Base-by-base conservation (phyloP, 1,140 invertebrate species). In the Euwallacea fornicatus region DNA sequence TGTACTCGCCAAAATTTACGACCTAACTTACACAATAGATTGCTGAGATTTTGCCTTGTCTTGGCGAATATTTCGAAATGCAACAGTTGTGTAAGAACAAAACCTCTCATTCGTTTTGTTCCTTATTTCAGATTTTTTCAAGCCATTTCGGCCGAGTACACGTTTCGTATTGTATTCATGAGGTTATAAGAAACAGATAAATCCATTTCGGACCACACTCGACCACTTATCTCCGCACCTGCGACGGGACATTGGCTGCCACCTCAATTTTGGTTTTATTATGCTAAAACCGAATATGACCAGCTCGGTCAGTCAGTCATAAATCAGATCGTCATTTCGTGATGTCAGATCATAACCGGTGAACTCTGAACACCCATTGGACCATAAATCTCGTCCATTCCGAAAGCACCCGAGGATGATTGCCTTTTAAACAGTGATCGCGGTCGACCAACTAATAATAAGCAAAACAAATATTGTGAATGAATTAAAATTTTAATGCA, bases 381-480 rank as follows among this genome's bases (percentile, higher is more conserved):
- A 42, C 59, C 59, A 61, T 61, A 61, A 61, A 61, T 61, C 59
- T 61, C 59, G 42, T 42, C 21, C 21, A 33, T 61, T 61, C 16
- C 9, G 6, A 16, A 61, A 61, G 59, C 33, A 61, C 59, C 59
- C 33, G 42, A 58, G 55, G 55, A 61, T 61, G 59, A 61, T 61
- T 61, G 59, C 59, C 59, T 61, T 43, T 61, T 61, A 61, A 61
- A 61, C 43, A 61, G 59, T 61, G 43, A 61, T 61, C 59, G 42
- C 8, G 11, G 59, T 43, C 59, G 8, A 41, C 9, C 33, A 58
- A 58, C 55, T 16, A 58, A 58, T 58, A 58, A 58, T 58, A 58
- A 58, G 55, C 55, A 61, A 61, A 61, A 61, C 59, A 61, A 61
- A 61, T 61, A 61, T 61, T 42, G 59, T 61, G 59, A 61, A 61